phyloP scores from a whole-genome alignment of 2,113 vertebrate species.

The Lanius collurio region DNA sequence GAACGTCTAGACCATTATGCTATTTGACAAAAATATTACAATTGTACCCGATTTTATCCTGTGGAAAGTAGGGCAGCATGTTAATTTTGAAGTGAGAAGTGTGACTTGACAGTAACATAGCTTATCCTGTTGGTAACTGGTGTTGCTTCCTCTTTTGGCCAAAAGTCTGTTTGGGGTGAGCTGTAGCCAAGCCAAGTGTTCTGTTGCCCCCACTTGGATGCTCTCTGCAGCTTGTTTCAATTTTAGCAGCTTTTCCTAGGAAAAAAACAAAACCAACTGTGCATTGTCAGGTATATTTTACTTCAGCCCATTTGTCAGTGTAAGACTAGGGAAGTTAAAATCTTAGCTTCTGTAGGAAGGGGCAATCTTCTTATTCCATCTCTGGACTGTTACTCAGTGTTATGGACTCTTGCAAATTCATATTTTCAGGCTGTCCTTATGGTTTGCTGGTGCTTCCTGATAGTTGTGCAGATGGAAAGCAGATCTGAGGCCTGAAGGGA shows the following conservation, averaged over 20 bases:
- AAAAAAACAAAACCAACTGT: background rate
- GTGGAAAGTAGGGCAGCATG: background rate
- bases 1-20: background rate
- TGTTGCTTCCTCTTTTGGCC: constrained; percentile 21
- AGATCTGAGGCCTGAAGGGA: background rate
- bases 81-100: background rate
- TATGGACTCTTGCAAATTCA: background rate
- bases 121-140: background rate
- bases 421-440: background rate
- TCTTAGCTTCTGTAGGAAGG: background rate
- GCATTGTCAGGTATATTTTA: background rate
- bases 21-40: background rate
- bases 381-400: background rate
- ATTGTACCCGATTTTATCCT: background rate
- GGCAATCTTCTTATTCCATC: background rate
- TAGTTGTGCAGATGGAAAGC: background rate
- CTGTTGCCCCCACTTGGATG: background rate
- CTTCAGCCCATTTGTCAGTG: background rate
- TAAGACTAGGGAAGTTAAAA: background rate
- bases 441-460: background rate
- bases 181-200: background rate
- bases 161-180: background rate
- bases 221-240: background rate
- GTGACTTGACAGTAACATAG: background rate
- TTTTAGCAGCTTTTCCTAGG: background rate